Base-by-base conservation (phyloP, 1,140 invertebrate genomes). In the Samia ricini region DNA sequence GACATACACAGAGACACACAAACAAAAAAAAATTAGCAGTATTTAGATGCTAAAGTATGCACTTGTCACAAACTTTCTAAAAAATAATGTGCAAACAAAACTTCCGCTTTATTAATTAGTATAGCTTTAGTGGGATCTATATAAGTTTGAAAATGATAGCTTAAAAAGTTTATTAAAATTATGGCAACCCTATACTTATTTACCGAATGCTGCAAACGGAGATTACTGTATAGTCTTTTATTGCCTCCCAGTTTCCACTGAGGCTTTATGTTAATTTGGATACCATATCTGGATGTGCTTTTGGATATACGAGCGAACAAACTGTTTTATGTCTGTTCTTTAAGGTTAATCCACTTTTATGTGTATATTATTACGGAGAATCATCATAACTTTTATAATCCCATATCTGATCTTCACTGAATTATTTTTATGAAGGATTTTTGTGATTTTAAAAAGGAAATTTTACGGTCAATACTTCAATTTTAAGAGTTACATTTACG, bases 211-310 rank as follows among this genome's bases (percentile, higher is more conserved):
- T 72, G 56, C 68, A 64, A 77, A 71, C 60, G 54, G 60, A 67
- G 60, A 19, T 50, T 24, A 49, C n/a, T 65, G 67, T 63, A 60
- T 66, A 66, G 60, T 65, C 56, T 71, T 74, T 77, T 77, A 76
- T 77, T 72, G 72, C 75, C 64, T 69, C 66, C 63, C 62, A 71
- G 66, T 42, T 42, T 42, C 33, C 33, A 15, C 33, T 42, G 33
- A 42, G 63, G 61, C 61, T 71, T 74, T 71, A 79, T 74, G 72
- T 75, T 79, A 79, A 79, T 79, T 73, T 69, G 60, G 71, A 69
- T 68, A 72, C 66, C 67, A 66, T 77, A 72, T 57, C 64, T 66
- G 63, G 63, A 71, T 75, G 71, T 71, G 66, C 74, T 71, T 70
- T 74, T 72, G 68, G 66, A 52, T 22, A 52, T 23, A 52, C 51